Conservation (phyloP, 2,113 vertebrate species). For the Muscicapa adusta region DNA sequence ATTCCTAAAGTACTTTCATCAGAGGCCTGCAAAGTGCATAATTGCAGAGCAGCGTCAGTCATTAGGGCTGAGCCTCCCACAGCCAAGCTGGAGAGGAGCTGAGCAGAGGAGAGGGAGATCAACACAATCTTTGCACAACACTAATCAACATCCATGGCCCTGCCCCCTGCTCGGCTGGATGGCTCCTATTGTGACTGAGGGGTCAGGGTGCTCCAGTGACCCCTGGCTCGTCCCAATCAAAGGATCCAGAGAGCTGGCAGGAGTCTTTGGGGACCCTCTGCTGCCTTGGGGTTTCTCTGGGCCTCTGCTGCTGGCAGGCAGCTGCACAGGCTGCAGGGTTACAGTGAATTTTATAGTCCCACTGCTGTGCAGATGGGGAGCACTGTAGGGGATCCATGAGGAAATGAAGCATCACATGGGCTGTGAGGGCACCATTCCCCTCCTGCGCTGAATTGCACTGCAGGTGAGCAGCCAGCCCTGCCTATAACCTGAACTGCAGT, state of each 20-base stretch:
- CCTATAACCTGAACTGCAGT: rapidly evolving
- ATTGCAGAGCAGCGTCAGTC: background rate
- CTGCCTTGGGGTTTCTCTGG: background rate
- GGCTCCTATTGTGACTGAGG: rapidly evolving
- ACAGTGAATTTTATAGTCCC: background rate
- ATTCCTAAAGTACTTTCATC: slow-evolving; percentile 36
- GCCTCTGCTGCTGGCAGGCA: background rate
- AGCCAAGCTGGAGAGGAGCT: background rate
- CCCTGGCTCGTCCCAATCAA: rapidly evolving
- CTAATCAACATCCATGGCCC: background rate
- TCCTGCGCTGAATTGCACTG: background rate
- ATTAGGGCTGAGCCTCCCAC: background rate
- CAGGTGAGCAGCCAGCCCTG: background rate
- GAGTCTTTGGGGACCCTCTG: background rate
- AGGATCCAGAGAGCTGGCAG: rapidly evolving
- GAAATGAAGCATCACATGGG: background rate
- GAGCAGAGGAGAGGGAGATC: background rate
- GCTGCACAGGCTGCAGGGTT: background rate
- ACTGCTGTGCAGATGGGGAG: background rate
- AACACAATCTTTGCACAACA: background rate
- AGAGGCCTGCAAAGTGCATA: slow-evolving; percentile 26
- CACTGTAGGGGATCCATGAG: background rate
- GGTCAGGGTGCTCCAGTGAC: background rate
- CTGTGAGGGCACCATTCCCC: rapidly evolving
- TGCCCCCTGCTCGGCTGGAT: background rate